These are phyloP conservation scores for Yponomeuta malinellus DNA, from an alignment of 2,888 invertebrate species.

Conservation along the genomic window DNA sequence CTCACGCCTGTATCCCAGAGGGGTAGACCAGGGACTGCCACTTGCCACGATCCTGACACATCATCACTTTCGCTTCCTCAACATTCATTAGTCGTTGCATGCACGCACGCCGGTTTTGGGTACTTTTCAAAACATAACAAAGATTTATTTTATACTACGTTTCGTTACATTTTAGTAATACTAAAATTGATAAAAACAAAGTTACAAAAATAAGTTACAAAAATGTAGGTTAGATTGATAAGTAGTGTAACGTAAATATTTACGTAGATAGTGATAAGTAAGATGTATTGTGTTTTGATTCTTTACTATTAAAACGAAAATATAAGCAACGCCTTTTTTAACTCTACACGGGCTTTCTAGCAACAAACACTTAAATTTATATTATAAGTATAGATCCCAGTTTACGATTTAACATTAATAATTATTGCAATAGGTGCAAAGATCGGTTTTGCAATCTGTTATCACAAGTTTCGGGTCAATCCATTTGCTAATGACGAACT, in stretches of 20 bases:
- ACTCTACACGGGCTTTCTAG: too few relatives aligned
- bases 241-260: neutral
- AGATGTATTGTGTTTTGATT: neutral
- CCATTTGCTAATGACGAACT: neutral
- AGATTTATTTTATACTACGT: neutral
- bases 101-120: too few relatives aligned
- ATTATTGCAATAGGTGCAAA: constrained; percentile 5
- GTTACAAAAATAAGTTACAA: neutral
- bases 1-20: too few relatives aligned
- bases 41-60: too few relatives aligned
- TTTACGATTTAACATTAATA: neutral
- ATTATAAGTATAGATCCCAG: too few relatives aligned
- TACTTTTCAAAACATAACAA: too few relatives aligned
- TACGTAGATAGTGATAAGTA: neutral
- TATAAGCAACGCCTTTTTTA: neutral
- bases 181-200: neutral
- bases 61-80: too few relatives aligned
- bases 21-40: too few relatives aligned
- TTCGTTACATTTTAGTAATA: neutral
- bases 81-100: too few relatives aligned
- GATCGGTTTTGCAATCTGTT: neutral
- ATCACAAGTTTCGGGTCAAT: constrained; percentile 12
- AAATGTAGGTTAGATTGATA: neutral
- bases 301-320: neutral
- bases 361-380: too few relatives aligned